Evolutionary conservation across 2,888 invertebrate genomes (phyloP).

Genomic region (Xanthia togata): DNA sequence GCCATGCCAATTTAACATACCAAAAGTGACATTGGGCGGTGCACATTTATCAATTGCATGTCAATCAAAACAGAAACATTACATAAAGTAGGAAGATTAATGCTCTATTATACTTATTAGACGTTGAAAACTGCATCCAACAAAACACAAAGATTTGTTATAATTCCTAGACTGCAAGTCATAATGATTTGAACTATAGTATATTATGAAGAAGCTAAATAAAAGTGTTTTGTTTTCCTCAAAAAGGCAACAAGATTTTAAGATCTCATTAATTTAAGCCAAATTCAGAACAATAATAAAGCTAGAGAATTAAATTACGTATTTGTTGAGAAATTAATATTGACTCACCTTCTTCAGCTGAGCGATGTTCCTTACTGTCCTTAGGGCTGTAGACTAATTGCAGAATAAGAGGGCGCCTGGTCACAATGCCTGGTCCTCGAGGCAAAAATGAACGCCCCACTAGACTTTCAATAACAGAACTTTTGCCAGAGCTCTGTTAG

Average conservation of each 20-base stretch:
- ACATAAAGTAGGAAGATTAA: conserved; percentile 59
- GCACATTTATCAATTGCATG: conserved; percentile 18
- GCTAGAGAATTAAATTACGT: neutral
- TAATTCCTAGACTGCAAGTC: conserved; percentile 11
- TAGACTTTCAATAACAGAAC: conserved; percentile 99
- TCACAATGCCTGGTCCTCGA: conserved; percentile 99
- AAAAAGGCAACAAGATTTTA: neutral
- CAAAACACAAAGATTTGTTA: conserved; percentile 28
- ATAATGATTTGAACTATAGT: conserved; percentile 22
- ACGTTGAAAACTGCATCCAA: conserved; percentile 26
- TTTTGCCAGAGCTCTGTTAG: conserved; percentile 98
- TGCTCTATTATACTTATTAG: conserved; percentile 55
- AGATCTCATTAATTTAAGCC: neutral
- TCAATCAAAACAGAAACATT: conserved; percentile 49
- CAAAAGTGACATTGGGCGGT: conserved; percentile 52
- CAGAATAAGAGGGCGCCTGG: conserved; percentile 97
- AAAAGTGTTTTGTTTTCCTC: neutral
- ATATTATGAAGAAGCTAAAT: neutral
- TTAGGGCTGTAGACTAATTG: conserved; percentile 98
- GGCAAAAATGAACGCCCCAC: conserved; percentile 99
- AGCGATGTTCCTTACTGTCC: conserved; percentile 96
- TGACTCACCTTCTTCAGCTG: conserved; percentile 95
- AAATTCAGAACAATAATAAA: neutral
- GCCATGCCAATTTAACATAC: conserved; percentile 41
- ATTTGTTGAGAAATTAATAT: neutral